Percentiles rank a stretch among this genome's conserved stretches.
phyloP scores from a whole-genome alignment of 2,113 vertebrate genomes.

The Bubo bubo region DNA sequence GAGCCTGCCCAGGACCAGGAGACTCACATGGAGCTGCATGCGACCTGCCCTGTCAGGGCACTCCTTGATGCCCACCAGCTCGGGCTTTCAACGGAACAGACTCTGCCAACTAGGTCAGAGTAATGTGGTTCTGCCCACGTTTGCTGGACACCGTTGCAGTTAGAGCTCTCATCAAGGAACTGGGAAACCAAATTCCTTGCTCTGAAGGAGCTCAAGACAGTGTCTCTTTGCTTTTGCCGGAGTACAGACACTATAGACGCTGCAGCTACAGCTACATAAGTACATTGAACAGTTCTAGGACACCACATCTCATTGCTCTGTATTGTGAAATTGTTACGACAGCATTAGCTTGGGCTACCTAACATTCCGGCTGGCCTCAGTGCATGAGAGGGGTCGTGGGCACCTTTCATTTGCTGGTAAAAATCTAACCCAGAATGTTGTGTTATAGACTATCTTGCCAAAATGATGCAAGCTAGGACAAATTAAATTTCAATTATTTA shows the following conservation, averaged over 20 bases:
- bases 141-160: not conserved
- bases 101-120: not conserved
- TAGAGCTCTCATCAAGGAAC: not conserved
- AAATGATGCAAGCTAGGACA: too few relatives aligned
- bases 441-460: too few relatives aligned
- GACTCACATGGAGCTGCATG: rapidly evolving
- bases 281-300: not conserved
- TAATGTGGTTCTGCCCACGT: not conserved
- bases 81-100: not conserved
- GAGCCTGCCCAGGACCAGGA: not conserved
- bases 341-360: not conserved
- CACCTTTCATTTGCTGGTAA: not conserved
- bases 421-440: not conserved
- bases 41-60: not conserved
- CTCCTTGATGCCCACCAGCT: not conserved
- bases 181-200: not conserved
- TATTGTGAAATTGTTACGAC: not conserved
- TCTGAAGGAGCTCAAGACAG: not conserved
- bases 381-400: rapidly evolving
- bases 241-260: not conserved
- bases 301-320: not conserved
- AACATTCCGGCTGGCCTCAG: not conserved
- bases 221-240: not conserved
- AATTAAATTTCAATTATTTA: too few relatives aligned
- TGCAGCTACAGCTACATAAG: not conserved